Conservation (phyloP, 2,888 invertebrate species). For the Sclerodermus sp. region DNA sequence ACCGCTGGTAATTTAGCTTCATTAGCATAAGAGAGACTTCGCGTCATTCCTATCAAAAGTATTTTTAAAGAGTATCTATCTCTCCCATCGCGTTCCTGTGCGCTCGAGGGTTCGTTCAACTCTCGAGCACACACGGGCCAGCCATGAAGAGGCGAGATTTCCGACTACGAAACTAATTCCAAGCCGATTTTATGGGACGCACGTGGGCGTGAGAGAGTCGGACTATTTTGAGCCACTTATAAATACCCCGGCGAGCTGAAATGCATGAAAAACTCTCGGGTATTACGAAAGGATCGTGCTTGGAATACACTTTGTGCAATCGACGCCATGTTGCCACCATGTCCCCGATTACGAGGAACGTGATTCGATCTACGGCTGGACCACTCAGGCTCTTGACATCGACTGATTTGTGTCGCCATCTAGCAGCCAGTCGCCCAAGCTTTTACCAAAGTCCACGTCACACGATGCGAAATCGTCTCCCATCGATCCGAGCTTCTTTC, state of each 20-base stretch:
- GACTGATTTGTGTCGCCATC: conserved; percentile 53
- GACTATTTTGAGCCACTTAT: conserved; percentile 18
- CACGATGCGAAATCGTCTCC: conserved; percentile 33
- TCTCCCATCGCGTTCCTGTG: too few relatives aligned
- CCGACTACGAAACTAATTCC: too few relatives aligned
- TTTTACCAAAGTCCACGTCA: conserved; percentile 38
- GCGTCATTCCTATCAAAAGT: too few relatives aligned
- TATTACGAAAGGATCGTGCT: conserved; percentile 17
- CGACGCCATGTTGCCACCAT: conserved; percentile 35
- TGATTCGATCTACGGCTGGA: conserved; percentile 41
- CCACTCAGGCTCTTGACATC: conserved; percentile 32
- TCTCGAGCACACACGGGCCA: too few relatives aligned
- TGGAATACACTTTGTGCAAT: conserved; percentile 6
- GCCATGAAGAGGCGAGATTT: too few relatives aligned
- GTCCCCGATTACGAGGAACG: conserved; percentile 30
- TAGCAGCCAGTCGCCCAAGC: conserved; percentile 36
- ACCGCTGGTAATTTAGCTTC: too few relatives aligned
- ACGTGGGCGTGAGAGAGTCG: conserved; percentile 5
- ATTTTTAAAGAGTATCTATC: too few relatives aligned
- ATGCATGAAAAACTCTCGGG: conserved; percentile 9
- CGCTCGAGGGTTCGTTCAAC: too few relatives aligned
- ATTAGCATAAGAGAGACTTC: too few relatives aligned
- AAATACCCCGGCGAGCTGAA: conserved; percentile 5
- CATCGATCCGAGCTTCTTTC: conserved; percentile 17
- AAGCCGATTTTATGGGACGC: too few relatives aligned